Conservation (phyloP, 2,888 invertebrate genomes). For the Campoletis raptor region DNA sequence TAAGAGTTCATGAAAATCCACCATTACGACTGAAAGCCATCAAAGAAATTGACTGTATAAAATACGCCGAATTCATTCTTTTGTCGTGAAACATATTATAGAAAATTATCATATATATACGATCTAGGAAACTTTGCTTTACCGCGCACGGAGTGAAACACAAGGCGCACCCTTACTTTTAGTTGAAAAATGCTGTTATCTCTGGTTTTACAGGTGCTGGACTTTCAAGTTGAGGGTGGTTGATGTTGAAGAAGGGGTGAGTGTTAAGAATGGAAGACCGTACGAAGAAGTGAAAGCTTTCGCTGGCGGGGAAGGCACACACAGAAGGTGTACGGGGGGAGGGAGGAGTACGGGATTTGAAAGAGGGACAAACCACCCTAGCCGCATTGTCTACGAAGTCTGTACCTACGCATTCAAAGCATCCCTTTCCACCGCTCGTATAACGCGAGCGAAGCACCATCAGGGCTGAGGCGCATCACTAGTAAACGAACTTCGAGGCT, state of each 20-base stretch:
- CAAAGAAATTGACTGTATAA: not conserved
- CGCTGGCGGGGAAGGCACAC: constrained; percentile 40
- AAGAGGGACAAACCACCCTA: constrained; percentile 70
- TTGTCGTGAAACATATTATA: constrained; percentile 36
- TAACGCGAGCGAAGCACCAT: constrained; percentile 49
- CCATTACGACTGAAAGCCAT: not conserved
- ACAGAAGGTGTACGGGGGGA: constrained; percentile 8
- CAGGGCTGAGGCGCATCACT: constrained; percentile 1
- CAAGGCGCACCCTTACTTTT: constrained; percentile 44
- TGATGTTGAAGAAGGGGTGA: constrained; percentile 61
- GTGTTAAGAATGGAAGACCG: constrained; percentile 65
- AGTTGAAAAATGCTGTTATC: constrained; percentile 75
- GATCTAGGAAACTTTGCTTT: not conserved
- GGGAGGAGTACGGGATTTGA: not conserved
- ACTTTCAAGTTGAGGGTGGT: constrained; percentile 51
- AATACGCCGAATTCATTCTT: not conserved
- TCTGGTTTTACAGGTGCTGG: constrained; percentile 49
- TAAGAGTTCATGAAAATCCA: not conserved
- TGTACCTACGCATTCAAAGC: constrained; percentile 67
- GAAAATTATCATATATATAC: constrained; percentile 27
- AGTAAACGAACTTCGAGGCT: constrained; percentile 48
- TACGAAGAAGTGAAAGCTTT: constrained; percentile 41
- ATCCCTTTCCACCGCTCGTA: constrained; percentile 40
- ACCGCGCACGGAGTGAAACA: constrained; percentile 47
- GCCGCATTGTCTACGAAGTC: constrained; percentile 71